These are phyloP conservation scores for Drosophila littoralis DNA, from an alignment of 1,140 invertebrate genomes.

Conservation along the genomic window DNA sequence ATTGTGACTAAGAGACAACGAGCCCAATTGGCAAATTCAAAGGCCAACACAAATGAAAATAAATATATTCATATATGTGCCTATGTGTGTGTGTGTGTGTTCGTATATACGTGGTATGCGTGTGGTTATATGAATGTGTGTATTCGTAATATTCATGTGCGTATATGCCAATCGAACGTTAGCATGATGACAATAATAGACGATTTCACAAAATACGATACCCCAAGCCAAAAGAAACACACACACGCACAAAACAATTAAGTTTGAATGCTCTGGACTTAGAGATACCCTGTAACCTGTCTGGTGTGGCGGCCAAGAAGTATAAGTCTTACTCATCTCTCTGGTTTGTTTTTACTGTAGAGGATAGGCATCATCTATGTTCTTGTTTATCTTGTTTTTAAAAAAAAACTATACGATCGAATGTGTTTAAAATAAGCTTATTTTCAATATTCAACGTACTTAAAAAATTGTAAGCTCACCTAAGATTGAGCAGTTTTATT, in stretches of 20 bases:
- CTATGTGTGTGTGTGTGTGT: not conserved
- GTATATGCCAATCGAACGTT: constrained; percentile 69
- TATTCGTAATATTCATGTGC: constrained; percentile 18
- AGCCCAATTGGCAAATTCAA: constrained; percentile 69
- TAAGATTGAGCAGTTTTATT: too few relatives aligned
- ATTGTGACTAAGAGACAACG: constrained; percentile 70
- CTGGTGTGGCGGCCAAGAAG: not conserved
- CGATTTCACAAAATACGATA: constrained; percentile 78
- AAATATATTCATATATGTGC: constrained; percentile 36
- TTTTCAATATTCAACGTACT: too few relatives aligned
- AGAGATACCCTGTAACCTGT: constrained; percentile 13
- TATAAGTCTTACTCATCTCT: too few relatives aligned
- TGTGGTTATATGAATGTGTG: not conserved
- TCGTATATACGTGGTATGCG: not conserved
- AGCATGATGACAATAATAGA: constrained; percentile 81
- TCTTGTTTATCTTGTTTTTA: too few relatives aligned
- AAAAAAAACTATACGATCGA: too few relatives aligned
- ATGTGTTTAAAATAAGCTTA: too few relatives aligned
- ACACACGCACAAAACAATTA: not conserved
- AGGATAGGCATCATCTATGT: too few relatives aligned
- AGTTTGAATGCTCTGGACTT: not conserved
- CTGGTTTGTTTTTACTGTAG: too few relatives aligned
- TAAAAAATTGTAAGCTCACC: too few relatives aligned
- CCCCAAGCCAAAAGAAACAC: constrained; percentile 18
- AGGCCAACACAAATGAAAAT: constrained; percentile 66